A percentile compares a stretch with the other conserved stretches of the same genome.
Evolutionary conservation across 1,140 invertebrate species (phyloP).

Genomic region (Liolophura sinensis): DNA sequence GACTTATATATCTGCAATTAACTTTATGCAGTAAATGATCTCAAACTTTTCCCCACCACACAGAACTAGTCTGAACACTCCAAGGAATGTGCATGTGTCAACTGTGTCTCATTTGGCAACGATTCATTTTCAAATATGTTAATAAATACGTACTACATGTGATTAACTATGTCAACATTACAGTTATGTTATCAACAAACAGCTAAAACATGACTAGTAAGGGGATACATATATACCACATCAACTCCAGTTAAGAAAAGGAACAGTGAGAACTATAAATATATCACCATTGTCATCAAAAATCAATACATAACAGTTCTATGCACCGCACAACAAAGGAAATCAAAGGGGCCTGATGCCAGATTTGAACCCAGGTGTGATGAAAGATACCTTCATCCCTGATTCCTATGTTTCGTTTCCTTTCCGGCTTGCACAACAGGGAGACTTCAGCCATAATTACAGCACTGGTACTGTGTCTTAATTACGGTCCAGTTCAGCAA

Average conservation of each 20-base stretch:
- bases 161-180: too few relatives aligned
- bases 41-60: too few relatives aligned
- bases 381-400: neutral
- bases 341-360: neutral
- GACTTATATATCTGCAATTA: too few relatives aligned
- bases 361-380: neutral
- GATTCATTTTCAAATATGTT: neutral
- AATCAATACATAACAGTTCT: neutral
- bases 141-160: neutral
- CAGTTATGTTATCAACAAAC: too few relatives aligned
- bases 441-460: too few relatives aligned
- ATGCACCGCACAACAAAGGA: neutral
- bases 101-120: neutral
- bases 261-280: neutral
- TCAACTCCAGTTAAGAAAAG: too few relatives aligned
- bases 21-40: too few relatives aligned
- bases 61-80: too few relatives aligned
- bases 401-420: neutral
- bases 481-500: too few relatives aligned
- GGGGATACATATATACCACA: neutral
- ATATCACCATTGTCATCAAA: neutral
- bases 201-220: too few relatives aligned
- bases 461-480: too few relatives aligned
- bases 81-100: neutral
- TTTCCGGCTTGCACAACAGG: too few relatives aligned